A percentile compares a stretch with the other conserved stretches of the same genome.
Conservation (phyloP, 1,140 invertebrate genomes). For the Drosophila arawakana region DNA sequence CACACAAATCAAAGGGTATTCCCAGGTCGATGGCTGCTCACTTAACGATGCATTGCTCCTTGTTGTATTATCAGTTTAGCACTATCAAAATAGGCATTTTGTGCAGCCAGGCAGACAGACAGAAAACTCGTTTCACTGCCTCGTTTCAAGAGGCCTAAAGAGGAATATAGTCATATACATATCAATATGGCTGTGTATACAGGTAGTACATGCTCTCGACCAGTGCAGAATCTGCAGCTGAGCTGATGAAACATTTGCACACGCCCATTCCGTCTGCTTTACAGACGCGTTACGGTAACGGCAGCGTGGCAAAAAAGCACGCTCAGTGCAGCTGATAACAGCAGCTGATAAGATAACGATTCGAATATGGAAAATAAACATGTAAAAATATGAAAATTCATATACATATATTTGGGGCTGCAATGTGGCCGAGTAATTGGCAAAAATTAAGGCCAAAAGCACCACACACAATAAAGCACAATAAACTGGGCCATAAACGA, state of each 20-base stretch:
- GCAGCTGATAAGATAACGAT: constrained; percentile 31
- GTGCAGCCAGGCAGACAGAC: constrained; percentile 19
- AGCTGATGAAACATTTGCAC: constrained; percentile 7
- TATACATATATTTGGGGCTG: neutral
- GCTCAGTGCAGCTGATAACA: constrained; percentile 35
- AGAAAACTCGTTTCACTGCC: constrained; percentile 58
- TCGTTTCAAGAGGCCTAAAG: neutral
- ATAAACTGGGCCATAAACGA: constrained; percentile 12
- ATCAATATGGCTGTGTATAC: neutral
- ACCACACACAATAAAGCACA: neutral
- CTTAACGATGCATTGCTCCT: neutral
- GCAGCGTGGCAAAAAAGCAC: constrained; percentile 23
- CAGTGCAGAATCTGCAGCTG: constrained; percentile 17
- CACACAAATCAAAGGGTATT: neutral
- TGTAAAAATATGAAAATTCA: neutral
- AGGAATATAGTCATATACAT: constrained; percentile 7
- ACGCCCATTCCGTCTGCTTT: neutral
- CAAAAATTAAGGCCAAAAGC: constrained; percentile 25
- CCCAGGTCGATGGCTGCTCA: constrained; percentile 17
- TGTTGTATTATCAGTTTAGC: constrained; percentile 35
- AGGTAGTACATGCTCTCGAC: neutral
- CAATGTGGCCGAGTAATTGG: constrained; percentile 8
- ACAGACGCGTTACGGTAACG: neutral
- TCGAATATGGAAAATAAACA: constrained; percentile 11
- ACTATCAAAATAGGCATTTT: constrained; percentile 62